These are phyloP conservation scores for Sebastes hopkinsi DNA, from an alignment of 2,797 vertebrate genomes.

Conservation along the genomic window DNA sequence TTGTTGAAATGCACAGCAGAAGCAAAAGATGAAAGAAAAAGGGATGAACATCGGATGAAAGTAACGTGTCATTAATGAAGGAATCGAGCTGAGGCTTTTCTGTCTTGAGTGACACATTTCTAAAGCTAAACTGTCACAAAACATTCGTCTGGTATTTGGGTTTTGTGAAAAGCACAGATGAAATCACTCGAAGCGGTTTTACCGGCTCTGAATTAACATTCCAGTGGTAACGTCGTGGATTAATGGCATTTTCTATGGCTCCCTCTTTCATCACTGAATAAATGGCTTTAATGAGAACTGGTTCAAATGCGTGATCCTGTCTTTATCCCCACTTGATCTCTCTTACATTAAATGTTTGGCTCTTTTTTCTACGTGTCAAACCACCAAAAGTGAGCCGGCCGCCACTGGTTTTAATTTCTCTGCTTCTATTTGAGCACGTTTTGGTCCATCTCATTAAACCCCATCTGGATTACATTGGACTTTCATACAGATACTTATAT, in stretches of 20 bases:
- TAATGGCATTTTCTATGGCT: slow-evolving; percentile 43
- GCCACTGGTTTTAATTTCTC: neutral
- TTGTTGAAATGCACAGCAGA: slow-evolving; percentile 11
- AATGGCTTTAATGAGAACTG: slow-evolving; percentile 54
- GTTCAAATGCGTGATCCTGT: slow-evolving; percentile 42
- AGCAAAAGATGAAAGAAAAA: slow-evolving; percentile 23
- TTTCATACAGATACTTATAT: slow-evolving; percentile 2
- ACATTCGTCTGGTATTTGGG: neutral
- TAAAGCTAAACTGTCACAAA: slow-evolving; percentile 15
- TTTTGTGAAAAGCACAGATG: slow-evolving; percentile 17
- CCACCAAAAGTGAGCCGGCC: neutral
- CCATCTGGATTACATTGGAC: slow-evolving; percentile 12
- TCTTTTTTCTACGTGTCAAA: slow-evolving; percentile 1
- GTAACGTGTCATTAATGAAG: slow-evolving; percentile 8
- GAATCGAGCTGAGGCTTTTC: neutral
- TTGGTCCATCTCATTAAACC: slow-evolving; percentile 11
- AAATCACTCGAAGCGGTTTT: slow-evolving; percentile 14
- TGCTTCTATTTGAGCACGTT: neutral
- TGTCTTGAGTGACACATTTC: neutral
- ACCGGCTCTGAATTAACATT: slow-evolving; percentile 25
- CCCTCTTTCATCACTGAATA: slow-evolving; percentile 57
- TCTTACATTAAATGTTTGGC: slow-evolving; percentile 10
- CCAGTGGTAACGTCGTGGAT: slow-evolving; percentile 18
- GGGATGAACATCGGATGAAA: slow-evolving; percentile 19
- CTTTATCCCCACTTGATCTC: slow-evolving; percentile 45